Base-by-base conservation (phyloP, 2,888 invertebrate genomes). In the Euphydryas editha region DNA sequence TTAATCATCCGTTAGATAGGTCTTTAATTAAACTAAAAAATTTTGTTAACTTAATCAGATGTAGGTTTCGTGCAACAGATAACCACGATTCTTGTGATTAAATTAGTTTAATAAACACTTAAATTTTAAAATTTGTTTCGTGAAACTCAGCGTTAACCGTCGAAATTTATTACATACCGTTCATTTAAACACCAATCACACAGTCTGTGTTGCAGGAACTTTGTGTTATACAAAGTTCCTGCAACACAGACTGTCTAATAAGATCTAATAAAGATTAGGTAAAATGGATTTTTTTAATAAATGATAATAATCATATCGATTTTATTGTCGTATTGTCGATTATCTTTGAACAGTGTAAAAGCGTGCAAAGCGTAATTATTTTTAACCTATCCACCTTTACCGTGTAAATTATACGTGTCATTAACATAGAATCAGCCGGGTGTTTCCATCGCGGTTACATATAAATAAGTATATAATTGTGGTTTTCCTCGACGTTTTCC, bases 381-480 rank as follows among this genome's bases (percentile, higher is more conserved):
- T 15, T 30, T 47, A 46, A 36, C 17, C 59, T 46, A 59, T 21
- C 39, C 58, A 58, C 59, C 59, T 59, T 59, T 59, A n/a, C 30
- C 59, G 30, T 47, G 44, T 59, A 59, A 59, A 30, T 59, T 46
- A 44, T 21, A 42, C 17, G 58, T 17, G 42, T 54, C 61, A 64
- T 59, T 60, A 65, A 55, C 55, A 55, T 59, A 59, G 37, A 60
- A 59, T 15, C 63, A 62, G 30, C 65, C 55, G 51, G 57, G 47
- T 63, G 67, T 69, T 58, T 55, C 65, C 51, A 68, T 64, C 56
- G 30, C 44, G 56, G 65, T 62, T 70, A 44, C 70, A 68, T 67
- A 70, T 57, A 67, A 60, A 64, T 55, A 59, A 65, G 67, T 62
- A 70, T 66, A 59, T 69, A 68, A 72, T 73, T 73, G 72, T 72